phyloP scores from a whole-genome alignment of 2,797 vertebrate genomes.

The Microcaecilia unicolor region DNA sequence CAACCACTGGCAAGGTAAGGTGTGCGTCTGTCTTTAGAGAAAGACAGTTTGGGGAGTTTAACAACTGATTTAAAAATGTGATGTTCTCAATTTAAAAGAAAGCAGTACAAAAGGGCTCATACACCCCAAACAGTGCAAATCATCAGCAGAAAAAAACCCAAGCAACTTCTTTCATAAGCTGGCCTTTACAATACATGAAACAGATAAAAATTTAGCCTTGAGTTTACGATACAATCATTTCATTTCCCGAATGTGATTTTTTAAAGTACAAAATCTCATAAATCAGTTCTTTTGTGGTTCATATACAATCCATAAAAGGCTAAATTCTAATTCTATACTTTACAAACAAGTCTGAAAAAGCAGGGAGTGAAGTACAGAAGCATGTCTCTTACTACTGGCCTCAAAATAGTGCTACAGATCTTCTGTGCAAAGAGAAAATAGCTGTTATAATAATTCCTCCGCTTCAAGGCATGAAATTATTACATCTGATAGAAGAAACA shows the following conservation, averaged over 20 bases:
- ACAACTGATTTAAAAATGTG: slow-evolving; percentile 47
- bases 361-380: slow-evolving; percentile 68
- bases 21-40: slow-evolving; percentile 30
- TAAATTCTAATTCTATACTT: slow-evolving; percentile 89
- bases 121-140: slow-evolving; percentile 80
- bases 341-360: slow-evolving; percentile 85
- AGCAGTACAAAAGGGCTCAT: slow-evolving; percentile 63
- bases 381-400: slow-evolving; percentile 84
- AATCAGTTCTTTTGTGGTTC: slow-evolving; percentile 91
- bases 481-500: slow-evolving; percentile 60
- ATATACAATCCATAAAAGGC: slow-evolving; percentile 96
- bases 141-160: slow-evolving; percentile 76
- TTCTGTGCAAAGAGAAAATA: slow-evolving; percentile 68
- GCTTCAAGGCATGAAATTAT: slow-evolving; percentile 67
- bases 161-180: slow-evolving; percentile 91
- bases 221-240: slow-evolving; percentile 97
- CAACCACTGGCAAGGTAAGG: no score
- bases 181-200: slow-evolving; percentile 79
- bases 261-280: slow-evolving; percentile 89
- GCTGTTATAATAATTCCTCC: slow-evolving; percentile 55
- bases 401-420: slow-evolving; percentile 83
- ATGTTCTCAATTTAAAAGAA: slow-evolving; percentile 56
- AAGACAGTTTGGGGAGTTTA: slow-evolving; percentile 31
- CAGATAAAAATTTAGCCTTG: slow-evolving; percentile 87
- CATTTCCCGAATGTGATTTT: slow-evolving; percentile 76